Base-by-base conservation (phyloP, 2,888 invertebrate species). In the Clanis bilineata region DNA sequence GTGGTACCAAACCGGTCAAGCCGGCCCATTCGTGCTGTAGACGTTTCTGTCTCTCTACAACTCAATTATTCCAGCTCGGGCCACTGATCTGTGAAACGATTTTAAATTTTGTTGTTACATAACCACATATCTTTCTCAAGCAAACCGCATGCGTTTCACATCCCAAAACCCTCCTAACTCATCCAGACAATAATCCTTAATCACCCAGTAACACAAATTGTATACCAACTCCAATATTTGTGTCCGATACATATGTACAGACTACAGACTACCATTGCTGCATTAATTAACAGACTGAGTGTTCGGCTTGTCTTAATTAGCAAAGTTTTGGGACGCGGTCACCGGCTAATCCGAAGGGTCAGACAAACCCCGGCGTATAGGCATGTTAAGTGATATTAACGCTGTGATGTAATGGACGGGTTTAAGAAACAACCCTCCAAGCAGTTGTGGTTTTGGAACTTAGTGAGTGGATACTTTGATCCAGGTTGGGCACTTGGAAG, bases 271-370 rank as follows among this genome's bases (percentile, higher is more conserved):
- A 56, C 22, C 57, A 66, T 45, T 68, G 61, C 69, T 58, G 64
- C 61, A 62, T 73, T 71, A 68, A 75, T 74, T 73, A 70, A 70
- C 72, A 70, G 61, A 66, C 64, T 71, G 70, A 74, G 70, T 66
- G 66, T 63, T 62, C 57, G 68, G 70, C 66, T 64, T 67, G 65
- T 66, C 71, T 74, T 80, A 80, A 80, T 79, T 77, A 79, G 78
- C 64, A 79, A 79, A 79, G 72, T 80, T 79, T 72, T 61, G 66
- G 75, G 70, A 58, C 62, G 72, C 66, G 76, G 79, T 75, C 71
- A 69, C 65, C 56, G 39, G 61, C 65, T 74, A 76, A 76, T 76
- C 76, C 69, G 47, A 56, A 63, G 58, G 67, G 65, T 64, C 63
- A 65, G 56, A 36, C 59, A 38, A 55, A 43, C 25, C 23, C n/a